Evolutionary conservation across 2,888 invertebrate species (phyloP), one percentile per base, ranked within the genome.

Genomic region (Pseudeuparius sepicola): DNA sequence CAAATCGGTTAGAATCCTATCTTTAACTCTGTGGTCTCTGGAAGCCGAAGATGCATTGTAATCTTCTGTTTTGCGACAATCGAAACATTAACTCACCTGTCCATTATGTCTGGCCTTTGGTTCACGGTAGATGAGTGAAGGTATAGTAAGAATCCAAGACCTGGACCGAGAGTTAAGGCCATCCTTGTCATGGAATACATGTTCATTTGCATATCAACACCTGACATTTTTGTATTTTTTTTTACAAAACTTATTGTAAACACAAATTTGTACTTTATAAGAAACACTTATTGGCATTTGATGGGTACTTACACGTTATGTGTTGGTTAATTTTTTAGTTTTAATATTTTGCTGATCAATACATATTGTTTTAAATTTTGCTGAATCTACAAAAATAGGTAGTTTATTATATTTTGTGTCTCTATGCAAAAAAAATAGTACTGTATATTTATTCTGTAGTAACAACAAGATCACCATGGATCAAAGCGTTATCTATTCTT

Each of bases 21-120:
- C 71, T 23, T 61, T 61, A 1, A 82, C 68, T 7, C 83, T 36
- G 49, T 79, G 60, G 4, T 69, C 66, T 1, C 43, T 43, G n/a
- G 20, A 20, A 20, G 20, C 6, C 6, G n/a, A 7, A 6, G 6
- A 6, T 20, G 20, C n/a, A 20, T 20, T 20, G 20, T 7, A 20
- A 20, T 7, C 6, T 20, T 7, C 6, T 7, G 7, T 20, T 6
- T 6, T 20, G 20, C 20, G n/a, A n/a, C n/a, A n/a, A n/a, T 20
- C n/a, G 6, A 20, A 20, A 20, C n/a, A 20, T 20, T 5, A n/a
- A 31, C 24, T 16, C 41, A 43, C 40, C 62, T 59, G 46, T 85
- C 85, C 42, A 79, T 68, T 36, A 87, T 79, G 46, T 87, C 86
- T 0, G 72, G 75, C 9, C 86, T 66, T 47, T 75, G 65, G 1